These are phyloP conservation scores for Amblyopsis hoosieri DNA, from an alignment of 2,797 vertebrate species.

Conservation along the genomic window DNA sequence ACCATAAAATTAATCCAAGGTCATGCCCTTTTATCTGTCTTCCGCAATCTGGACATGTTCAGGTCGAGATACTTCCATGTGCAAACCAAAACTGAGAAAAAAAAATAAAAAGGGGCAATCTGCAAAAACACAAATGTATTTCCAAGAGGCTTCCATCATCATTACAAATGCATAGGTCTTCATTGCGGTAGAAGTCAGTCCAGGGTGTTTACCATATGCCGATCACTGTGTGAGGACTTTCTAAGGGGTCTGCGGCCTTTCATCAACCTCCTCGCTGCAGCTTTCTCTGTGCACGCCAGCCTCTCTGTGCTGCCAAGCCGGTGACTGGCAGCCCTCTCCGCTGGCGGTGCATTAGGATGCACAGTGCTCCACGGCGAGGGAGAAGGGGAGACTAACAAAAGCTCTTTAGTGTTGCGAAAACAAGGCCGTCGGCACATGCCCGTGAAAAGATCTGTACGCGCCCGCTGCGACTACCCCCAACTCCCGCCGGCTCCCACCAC, in stretches of 20 bases:
- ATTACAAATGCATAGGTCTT: constrained; percentile 45
- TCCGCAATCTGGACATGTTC: constrained; percentile 22
- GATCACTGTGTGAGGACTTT: constrained; percentile 48
- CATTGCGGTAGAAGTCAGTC: constrained; percentile 38
- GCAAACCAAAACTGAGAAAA: constrained; percentile 19
- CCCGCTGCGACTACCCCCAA: constrained; percentile 71
- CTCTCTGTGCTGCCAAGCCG: constrained; percentile 70
- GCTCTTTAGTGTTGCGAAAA: constrained; percentile 83
- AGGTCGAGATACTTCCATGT: constrained; percentile 12
- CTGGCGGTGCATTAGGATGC: constrained; percentile 77
- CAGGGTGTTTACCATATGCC: constrained; percentile 1
- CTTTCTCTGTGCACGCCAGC: constrained; percentile 52
- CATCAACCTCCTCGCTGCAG: constrained; percentile 30
- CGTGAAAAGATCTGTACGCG: constrained; percentile 78
- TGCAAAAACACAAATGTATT: constrained; percentile 19
- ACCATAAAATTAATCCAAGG: constrained; percentile 14
- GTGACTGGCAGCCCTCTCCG: constrained; percentile 70
- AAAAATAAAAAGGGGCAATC: constrained; percentile 10
- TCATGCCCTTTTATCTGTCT: constrained; percentile 18
- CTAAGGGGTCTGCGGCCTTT: constrained; percentile 66
- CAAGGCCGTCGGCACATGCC: constrained; percentile 79
- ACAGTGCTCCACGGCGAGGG: constrained; percentile 75
- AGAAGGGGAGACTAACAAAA: constrained; percentile 79
- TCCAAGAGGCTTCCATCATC: constrained; percentile 31
- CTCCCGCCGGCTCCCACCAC: constrained; percentile 66